Evolutionary conservation across 92 coral and sea anemone species (phyloP).

Genomic region (Epizoanthus ramosus): DNA sequence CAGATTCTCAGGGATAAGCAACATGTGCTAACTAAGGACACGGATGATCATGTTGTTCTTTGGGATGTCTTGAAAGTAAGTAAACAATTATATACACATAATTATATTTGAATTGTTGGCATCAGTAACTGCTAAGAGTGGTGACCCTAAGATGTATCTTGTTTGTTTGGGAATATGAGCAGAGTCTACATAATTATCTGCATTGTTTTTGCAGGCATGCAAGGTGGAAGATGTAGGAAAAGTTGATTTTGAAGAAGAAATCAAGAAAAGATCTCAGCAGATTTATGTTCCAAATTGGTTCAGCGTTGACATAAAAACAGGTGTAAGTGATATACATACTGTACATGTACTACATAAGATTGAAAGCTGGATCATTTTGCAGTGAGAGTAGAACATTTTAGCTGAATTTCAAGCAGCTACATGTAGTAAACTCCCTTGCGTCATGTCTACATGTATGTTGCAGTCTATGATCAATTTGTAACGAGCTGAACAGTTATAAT

Average conservation of each 20-base stretch:
- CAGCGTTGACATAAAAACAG: constrained; percentile 93
- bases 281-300: constrained; percentile 97
- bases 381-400: no score
- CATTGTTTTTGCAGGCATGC: constrained; percentile 52
- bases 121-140: no score
- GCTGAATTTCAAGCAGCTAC: no score
- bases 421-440: no score
- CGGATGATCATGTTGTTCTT: constrained; percentile 72
- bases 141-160: not conserved
- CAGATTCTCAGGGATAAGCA: constrained; percentile 82
- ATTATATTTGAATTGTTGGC: no score
- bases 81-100: not conserved
- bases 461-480: no score
- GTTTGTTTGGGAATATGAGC: not conserved
- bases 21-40: constrained; percentile 86
- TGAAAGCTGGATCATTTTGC: no score
- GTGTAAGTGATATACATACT: constrained; percentile 65
- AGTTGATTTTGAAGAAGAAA: constrained; percentile 89
- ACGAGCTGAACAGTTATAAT: no score
- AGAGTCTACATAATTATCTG: not conserved
- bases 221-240: constrained; percentile 85
- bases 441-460: no score
- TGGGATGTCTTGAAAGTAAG: constrained; percentile 92
- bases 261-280: constrained; percentile 78
- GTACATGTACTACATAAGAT: not conserved